Conservation (phyloP, 2,797 vertebrate species). For the Channa striata region DNA sequence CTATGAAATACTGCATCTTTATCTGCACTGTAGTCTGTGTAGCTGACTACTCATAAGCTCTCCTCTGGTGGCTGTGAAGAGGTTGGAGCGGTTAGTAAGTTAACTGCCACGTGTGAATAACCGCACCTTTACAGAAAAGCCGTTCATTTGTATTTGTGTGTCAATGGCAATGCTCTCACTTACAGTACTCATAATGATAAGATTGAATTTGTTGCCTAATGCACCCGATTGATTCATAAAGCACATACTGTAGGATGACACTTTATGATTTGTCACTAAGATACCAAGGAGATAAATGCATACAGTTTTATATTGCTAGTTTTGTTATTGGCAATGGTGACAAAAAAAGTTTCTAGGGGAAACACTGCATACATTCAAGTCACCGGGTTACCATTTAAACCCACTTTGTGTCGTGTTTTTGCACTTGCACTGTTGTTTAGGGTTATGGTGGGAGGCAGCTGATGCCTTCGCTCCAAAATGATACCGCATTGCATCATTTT, state of each 20-base stretch:
- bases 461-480: constrained; percentile 34
- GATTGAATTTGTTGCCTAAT: constrained; percentile 18
- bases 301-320: constrained; percentile 30
- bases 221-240: constrained; percentile 36
- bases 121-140: constrained; percentile 16
- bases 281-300: constrained; percentile 32
- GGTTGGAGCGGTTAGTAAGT: constrained; percentile 46
- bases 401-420: constrained; percentile 19
- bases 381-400: constrained; percentile 33
- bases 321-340: constrained; percentile 39
- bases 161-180: constrained; percentile 12
- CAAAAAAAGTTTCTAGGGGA: constrained; percentile 29
- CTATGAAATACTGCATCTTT: constrained; percentile 10
- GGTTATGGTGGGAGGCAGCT: neutral
- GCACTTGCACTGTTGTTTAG: constrained; percentile 6
- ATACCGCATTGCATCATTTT: constrained; percentile 37
- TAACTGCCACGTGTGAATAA: constrained; percentile 32
- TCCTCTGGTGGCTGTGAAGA: constrained; percentile 24
- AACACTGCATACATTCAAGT: constrained; percentile 41
- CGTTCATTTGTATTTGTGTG: constrained; percentile 30
- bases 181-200: constrained; percentile 16
- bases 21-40: constrained; percentile 24
- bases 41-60: constrained; percentile 36
- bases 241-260: constrained; percentile 24
- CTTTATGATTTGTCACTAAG: constrained; percentile 35